Conservation (phyloP, 1,140 invertebrate species). For the Papilio polytes region DNA sequence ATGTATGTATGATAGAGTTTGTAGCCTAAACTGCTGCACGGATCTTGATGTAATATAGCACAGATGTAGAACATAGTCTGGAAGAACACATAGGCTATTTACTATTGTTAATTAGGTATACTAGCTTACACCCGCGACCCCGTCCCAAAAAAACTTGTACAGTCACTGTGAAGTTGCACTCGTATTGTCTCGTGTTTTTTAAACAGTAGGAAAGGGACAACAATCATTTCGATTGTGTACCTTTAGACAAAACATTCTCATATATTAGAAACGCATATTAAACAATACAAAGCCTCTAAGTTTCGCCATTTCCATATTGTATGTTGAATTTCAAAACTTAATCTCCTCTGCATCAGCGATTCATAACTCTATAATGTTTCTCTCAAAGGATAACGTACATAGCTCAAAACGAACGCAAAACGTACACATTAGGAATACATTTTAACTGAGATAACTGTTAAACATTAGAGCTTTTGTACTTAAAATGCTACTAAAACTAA, state of each 20-base stretch:
- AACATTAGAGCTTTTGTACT: background rate
- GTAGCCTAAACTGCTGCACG: too few relatives aligned
- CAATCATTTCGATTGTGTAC: too few relatives aligned
- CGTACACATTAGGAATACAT: background rate
- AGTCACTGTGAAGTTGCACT: too few relatives aligned
- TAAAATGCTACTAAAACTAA: background rate
- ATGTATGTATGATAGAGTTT: too few relatives aligned
- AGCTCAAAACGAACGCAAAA: background rate
- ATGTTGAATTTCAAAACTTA: background rate
- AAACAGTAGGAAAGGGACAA: too few relatives aligned
- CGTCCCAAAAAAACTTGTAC: too few relatives aligned
- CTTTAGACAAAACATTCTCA: background rate
- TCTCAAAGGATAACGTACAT: conserved; percentile 21
- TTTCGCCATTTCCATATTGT: conserved; percentile 25
- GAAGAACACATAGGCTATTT: too few relatives aligned
- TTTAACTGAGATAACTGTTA: background rate
- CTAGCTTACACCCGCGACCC: too few relatives aligned
- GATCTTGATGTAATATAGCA: too few relatives aligned
- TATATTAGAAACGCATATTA: background rate
- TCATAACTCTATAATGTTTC: conserved; percentile 32
- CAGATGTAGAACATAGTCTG: too few relatives aligned
- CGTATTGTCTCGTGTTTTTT: too few relatives aligned
- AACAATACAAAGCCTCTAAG: conserved; percentile 13
- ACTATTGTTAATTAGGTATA: too few relatives aligned
- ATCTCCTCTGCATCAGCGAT: conserved; percentile 9